Percentiles rank a stretch among this genome's conserved stretches.
Conservation (phyloP, 2,113 vertebrate genomes). For the Electrona antarctica region DNA sequence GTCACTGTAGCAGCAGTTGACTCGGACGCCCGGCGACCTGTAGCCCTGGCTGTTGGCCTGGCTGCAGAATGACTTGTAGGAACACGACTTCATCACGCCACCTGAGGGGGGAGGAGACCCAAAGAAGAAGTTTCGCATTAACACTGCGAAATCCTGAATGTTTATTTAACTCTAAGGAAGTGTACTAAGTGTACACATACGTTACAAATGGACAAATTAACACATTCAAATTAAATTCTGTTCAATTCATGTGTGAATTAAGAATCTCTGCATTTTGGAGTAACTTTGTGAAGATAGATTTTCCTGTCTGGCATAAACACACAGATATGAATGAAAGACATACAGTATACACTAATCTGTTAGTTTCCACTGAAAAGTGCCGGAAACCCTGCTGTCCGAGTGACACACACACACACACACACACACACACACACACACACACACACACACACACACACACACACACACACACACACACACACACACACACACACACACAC, state of each 20-base stretch:
- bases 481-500: no score
- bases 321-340: conserved; percentile 55
- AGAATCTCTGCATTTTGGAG: background rate
- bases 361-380: conserved; percentile 55
- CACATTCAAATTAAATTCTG: no score
- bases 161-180: no score
- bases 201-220: no score
- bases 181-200: no score
- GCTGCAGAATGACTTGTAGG: conserved; percentile 89
- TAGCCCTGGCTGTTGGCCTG: conserved; percentile 84
- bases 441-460: conserved; percentile 6
- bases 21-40: conserved; percentile 79
- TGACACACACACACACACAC: conserved; percentile 57
- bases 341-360: conserved; percentile 50
- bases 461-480: no score
- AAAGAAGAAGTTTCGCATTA: conserved; percentile 21
- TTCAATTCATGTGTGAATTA: no score
- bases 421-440: conserved; percentile 35
- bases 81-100: conserved; percentile 91
- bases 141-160: background rate
- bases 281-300: conserved; percentile 5
- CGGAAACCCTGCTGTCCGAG: conserved; percentile 54
- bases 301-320: conserved; percentile 34
- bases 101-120: conserved; percentile 64
- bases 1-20: conserved; percentile 88